A percentile compares a stretch with the other conserved stretches of the same genome.
Evolutionary conservation across 2,113 vertebrate genomes (phyloP).

Genomic region (Sorex araneus): DNA sequence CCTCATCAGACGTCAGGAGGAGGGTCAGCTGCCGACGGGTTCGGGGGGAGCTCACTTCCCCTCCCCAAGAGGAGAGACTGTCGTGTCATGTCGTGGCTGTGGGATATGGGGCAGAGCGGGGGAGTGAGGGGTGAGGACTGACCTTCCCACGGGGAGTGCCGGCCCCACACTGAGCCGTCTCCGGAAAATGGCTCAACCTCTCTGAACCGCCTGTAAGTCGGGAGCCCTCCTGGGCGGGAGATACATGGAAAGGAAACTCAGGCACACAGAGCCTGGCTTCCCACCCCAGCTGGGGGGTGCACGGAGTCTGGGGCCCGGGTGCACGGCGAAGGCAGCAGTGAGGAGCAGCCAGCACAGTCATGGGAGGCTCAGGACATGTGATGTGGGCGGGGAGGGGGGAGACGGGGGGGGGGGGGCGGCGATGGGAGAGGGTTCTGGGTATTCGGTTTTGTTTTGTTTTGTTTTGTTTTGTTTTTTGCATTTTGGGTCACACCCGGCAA

Average conservation of each 20-base stretch:
- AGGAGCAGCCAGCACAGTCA: neutral
- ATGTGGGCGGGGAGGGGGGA: no score
- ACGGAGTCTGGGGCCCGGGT: no score
- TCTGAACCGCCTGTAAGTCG: neutral
- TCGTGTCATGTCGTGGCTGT: accelerated
- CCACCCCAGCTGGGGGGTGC: no score
- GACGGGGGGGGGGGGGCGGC: no score
- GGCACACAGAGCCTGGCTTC: accelerated
- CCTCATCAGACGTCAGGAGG: neutral
- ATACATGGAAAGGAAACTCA: neutral
- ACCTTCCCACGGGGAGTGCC: neutral
- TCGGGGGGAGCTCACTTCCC: neutral
- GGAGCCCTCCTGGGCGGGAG: neutral
- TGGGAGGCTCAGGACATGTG: no score
- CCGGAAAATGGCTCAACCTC: neutral
- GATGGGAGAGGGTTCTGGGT: no score
- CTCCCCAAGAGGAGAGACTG: neutral
- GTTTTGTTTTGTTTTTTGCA: no score
- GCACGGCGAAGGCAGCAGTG: neutral
- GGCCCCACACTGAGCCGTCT: neutral
- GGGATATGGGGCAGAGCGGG: neutral
- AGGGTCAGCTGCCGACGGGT: neutral
- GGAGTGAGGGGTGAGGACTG: no score
- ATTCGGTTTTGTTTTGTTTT: no score
- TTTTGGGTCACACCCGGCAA: no score